Evolutionary conservation across 2,888 invertebrate species (phyloP).

Genomic region (Dasysyrphus albostriatus): DNA sequence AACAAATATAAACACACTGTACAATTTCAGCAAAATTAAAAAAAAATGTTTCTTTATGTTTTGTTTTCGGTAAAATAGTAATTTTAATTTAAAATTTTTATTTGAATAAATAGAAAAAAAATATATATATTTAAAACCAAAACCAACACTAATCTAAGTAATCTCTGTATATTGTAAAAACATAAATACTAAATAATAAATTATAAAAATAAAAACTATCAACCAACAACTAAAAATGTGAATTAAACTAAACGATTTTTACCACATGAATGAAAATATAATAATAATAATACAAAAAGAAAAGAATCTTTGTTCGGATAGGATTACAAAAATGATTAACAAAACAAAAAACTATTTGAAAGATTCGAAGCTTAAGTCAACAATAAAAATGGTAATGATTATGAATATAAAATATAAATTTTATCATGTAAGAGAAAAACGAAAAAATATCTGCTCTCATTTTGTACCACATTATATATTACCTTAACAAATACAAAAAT

Average conservation of each 20-base stretch:
- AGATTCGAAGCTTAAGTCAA: slow-evolving; percentile 64
- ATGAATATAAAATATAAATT: slow-evolving; percentile 50
- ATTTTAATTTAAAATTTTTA: slow-evolving; percentile 46
- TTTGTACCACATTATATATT: slow-evolving; percentile 70
- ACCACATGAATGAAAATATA: slow-evolving; percentile 78
- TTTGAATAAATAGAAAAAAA: slow-evolving; percentile 46
- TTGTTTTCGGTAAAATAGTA: slow-evolving; percentile 34
- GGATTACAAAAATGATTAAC: slow-evolving; percentile 32
- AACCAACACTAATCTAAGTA: slow-evolving; percentile 44
- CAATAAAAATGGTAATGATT: slow-evolving; percentile 49
- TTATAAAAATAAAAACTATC: slow-evolving; percentile 39
- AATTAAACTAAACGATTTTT: slow-evolving; percentile 78
- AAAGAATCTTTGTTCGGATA: slow-evolving; percentile 40
- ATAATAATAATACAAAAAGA: slow-evolving; percentile 78
- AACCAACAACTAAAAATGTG: slow-evolving; percentile 61
- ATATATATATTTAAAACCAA: slow-evolving; percentile 37
- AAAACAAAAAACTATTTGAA: slow-evolving; percentile 36
- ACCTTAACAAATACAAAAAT: slow-evolving; percentile 41
- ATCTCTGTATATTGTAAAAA: slow-evolving; percentile 71
- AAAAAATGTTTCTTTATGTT: slow-evolving; percentile 20
- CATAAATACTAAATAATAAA: slow-evolving; percentile 13
- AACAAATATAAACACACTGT: slow-evolving; percentile 26
- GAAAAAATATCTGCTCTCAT: slow-evolving; percentile 64
- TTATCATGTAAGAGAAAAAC: slow-evolving; percentile 31
- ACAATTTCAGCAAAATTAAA: slow-evolving; percentile 40